A percentile compares a stretch with the other conserved stretches of the same genome.
These are phyloP conservation scores for Orchesellides sinensis DNA, from an alignment of 2,888 invertebrate species.

Conservation along the genomic window DNA sequence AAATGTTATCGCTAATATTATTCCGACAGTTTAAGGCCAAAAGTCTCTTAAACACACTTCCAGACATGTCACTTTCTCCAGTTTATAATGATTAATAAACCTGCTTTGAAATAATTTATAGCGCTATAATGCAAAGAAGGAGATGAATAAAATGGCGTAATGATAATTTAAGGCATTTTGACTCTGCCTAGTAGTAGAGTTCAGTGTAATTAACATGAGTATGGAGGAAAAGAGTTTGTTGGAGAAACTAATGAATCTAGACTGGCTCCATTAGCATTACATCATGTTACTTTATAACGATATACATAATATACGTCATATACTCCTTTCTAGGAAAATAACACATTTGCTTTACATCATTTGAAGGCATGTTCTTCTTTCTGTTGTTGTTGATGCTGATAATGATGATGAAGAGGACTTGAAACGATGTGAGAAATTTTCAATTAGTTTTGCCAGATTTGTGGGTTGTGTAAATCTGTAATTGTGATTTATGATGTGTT, in stretches of 20 bases:
- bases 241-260: conserved; percentile 9
- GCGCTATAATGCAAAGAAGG: neutral
- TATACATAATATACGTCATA: neutral
- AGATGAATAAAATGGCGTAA: too few relatives aligned
- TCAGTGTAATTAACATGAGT: too few relatives aligned
- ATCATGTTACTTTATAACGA: neutral
- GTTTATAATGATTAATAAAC: too few relatives aligned
- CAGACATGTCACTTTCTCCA: too few relatives aligned
- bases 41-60: too few relatives aligned
- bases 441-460: conserved; percentile 56
- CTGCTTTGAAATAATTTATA: conserved; percentile 9
- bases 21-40: too few relatives aligned
- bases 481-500: conserved; percentile 60
- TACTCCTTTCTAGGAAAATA: too few relatives aligned
- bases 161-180: too few relatives aligned
- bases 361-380: neutral
- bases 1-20: too few relatives aligned
- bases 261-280: conserved; percentile 15
- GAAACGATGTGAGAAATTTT: conserved; percentile 37
- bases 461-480: conserved; percentile 48
- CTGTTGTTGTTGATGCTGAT: neutral
- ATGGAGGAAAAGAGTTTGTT: neutral
- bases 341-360: too few relatives aligned
- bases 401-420: neutral
- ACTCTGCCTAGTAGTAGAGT: too few relatives aligned